Evolutionary conservation across 2,797 vertebrate species (phyloP), one percentile per base, ranked within the genome.

Genomic region (Peromyscus nudipes): DNA sequence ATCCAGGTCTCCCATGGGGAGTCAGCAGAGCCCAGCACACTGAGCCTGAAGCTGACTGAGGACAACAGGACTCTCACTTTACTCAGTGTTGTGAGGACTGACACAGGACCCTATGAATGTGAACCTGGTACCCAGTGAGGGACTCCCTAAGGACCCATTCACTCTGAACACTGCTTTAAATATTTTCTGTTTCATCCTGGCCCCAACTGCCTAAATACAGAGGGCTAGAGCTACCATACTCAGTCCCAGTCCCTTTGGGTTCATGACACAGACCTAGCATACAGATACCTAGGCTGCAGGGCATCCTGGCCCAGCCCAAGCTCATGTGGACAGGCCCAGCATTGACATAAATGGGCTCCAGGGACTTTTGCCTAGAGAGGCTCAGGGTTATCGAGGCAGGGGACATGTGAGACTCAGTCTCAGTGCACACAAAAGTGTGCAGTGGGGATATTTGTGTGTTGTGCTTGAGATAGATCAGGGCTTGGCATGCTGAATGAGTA

Each of bases 111-210:
- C 25, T 98, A 96, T 85, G 76, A 23, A 96, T 86, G 97, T 86
- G 84, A 40, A 84, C 17, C 43, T 0, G 0, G 71, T 97, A 97
- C 52, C 23, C 34, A 52, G 88, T 37, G 92, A 98, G 52, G 27
- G 0, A 0, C 0, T 0, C 0, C 8, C 49, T 0, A 73, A 98
- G 98, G 92, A 96, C 21, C 82, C 67, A 4, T 8, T 96, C 81
- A 8, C 1, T 43, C 71, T 98, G 93, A 60, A 92, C 46, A 21
- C 98, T 8, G 4, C 5, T 67, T 97, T 98, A 94, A 98, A 96
- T 98, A 98, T 83, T 9, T 29, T 85, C 19, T 75, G 4, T 34
- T 94, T 60, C 46, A 46, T 25, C 0, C 0, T 62, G 19, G 3
- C 12, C 46, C 19, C 4, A 27, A 7, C 31, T 85, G 23, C 65